Evolutionary conservation across 2,113 vertebrate genomes (phyloP).

Genomic region (Danionella cerebrum): DNA sequence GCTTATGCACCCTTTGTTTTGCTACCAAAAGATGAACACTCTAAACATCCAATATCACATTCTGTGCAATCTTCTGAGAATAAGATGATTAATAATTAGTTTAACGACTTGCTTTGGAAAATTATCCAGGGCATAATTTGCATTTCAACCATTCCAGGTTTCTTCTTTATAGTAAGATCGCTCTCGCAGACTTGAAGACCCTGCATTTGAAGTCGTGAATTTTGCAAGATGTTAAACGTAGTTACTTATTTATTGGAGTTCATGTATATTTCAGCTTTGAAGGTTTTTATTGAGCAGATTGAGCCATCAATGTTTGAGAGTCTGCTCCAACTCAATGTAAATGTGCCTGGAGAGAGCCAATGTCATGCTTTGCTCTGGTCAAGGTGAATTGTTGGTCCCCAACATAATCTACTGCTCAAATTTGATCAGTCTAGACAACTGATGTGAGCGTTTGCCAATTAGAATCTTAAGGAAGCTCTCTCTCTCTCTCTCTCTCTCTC

Average conservation of each 20-base stretch:
- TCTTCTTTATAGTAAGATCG: neutral
- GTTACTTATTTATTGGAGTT: conserved; percentile 9
- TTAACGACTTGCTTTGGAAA: neutral
- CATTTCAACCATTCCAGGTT: neutral
- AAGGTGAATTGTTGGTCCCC: neutral
- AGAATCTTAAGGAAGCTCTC: neutral
- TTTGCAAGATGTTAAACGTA: neutral
- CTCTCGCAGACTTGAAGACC: neutral
- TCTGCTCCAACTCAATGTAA: neutral
- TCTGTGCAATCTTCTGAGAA: too few species aligned
- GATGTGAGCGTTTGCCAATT: neutral
- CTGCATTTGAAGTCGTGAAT: neutral
- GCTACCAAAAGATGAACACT: too few species aligned
- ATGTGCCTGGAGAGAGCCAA: neutral
- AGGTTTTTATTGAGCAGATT: conserved; percentile 11
- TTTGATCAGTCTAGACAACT: neutral
- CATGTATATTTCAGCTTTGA: conserved; percentile 20
- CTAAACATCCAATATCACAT: too few species aligned
- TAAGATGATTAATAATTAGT: too few species aligned
- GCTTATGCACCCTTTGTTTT: too few species aligned
- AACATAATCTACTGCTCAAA: neutral
- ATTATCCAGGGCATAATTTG: neutral
- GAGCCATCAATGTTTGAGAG: neutral
- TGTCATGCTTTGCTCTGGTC: neutral
- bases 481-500: too few species aligned